Base-by-base conservation (phyloP, 2,113 vertebrate genomes). In the Sporophila hypoxantha region DNA sequence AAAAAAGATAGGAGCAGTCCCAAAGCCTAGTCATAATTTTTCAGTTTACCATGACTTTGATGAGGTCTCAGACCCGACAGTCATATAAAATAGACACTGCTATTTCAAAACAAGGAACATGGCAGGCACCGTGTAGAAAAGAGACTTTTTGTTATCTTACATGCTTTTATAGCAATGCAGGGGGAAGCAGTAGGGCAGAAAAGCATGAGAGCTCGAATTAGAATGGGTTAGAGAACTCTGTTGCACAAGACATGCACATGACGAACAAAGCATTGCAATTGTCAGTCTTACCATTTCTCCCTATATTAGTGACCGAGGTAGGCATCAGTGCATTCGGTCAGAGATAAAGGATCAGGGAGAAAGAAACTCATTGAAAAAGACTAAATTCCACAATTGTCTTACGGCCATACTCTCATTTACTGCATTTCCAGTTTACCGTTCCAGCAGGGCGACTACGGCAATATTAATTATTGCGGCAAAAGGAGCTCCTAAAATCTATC, bases 251-350 rank as follows among this genome's bases (percentile, higher is more conserved):
- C 97, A 98, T 97, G 97, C 97, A 98, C 93, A 96, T 87, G 96
- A 97, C 88, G 94, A 97, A 96, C 94, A 95, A 95, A 97, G 96
- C 97, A 97, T 95, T 88, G 91, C 78, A 95, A 96, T 87, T 74
- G 89, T 96, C 94, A 95, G 93, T 97, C 97, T 98, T 98, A 98
- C 97, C 97, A 98, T 97, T 97, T 97, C 97, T 96, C 97, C 97
- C 97, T 98, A 98, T 91, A 96, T 97, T 97, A 97, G 96, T 97
- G 97, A 97, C 97, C 97, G 95, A 96, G 95, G 96, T 96, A 96
- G 96, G 94, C 96, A 97, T 96, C 97, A 97, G 95, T 94, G 95
- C 95, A 97, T 97, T 97, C 93, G 95, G 97, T 97, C 95, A 97
- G 95, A 97, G 96, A 96, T 95, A 96, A 94, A 97, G 96, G 94